Evolutionary conservation across 2,888 invertebrate species (phyloP).

Genomic region (Lithodes maja): DNA sequence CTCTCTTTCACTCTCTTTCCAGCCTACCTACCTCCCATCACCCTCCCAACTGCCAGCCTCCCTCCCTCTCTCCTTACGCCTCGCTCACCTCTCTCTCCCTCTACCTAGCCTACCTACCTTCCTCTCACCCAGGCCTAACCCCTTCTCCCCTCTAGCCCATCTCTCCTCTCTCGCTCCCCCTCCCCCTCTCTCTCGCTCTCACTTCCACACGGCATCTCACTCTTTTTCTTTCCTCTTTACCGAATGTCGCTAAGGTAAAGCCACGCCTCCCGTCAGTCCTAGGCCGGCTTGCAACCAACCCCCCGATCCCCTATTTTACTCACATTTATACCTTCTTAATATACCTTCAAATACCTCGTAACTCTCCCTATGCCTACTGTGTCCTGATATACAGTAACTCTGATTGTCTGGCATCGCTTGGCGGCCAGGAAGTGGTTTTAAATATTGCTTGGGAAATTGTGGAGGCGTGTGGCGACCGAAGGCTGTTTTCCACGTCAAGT

Average conservation of each 20-base stretch:
- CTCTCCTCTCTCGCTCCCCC: neutral
- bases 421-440: neutral
- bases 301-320: neutral
- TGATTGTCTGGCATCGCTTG: no score
- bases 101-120: neutral
- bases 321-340: neutral
- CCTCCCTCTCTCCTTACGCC: neutral
- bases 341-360: no score
- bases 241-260: neutral
- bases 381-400: no score
- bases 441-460: neutral
- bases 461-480: neutral
- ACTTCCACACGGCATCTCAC: slow-evolving; percentile 18
- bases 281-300: neutral
- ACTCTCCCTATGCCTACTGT: no score
- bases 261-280: neutral
- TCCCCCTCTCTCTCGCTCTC: slow-evolving; percentile 6
- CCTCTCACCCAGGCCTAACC: neutral
- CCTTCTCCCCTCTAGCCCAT: no score
- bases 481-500: slow-evolving; percentile 17
- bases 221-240: slow-evolving; percentile 16
- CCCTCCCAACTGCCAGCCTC: neutral
- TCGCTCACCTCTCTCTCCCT: neutral
- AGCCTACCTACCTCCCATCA: neutral
- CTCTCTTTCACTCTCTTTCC: neutral